Conservation (phyloP, 2,888 invertebrate genomes). For the Cheilosia soror region DNA sequence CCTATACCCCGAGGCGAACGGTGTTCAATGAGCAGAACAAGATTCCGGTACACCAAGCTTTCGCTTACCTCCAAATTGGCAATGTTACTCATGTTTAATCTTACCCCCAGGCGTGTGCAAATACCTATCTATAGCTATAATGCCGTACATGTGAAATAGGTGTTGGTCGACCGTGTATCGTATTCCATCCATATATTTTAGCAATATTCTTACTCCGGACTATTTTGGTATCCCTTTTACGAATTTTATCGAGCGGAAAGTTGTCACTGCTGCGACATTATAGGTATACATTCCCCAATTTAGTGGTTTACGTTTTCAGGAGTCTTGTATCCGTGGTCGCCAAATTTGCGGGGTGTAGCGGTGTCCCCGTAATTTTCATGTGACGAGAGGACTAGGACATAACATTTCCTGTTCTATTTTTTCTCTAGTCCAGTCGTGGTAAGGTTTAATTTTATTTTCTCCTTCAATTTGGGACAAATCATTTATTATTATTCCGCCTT, state of each 20-base stretch:
- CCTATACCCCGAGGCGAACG: neutral
- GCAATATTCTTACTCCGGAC: constrained; percentile 66
- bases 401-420: constrained; percentile 8
- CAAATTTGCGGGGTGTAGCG: constrained; percentile 32
- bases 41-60: constrained; percentile 55
- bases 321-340: constrained; percentile 44
- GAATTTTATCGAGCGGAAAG: constrained; percentile 70
- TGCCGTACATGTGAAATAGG: neutral
- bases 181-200: constrained; percentile 67
- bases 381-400: constrained; percentile 16
- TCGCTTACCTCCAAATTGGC: constrained; percentile 58
- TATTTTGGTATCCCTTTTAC: constrained; percentile 60
- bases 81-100: constrained; percentile 60
- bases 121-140: neutral
- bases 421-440: constrained; percentile 14
- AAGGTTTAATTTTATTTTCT: constrained; percentile 49
- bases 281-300: constrained; percentile 46
- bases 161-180: constrained; percentile 19
- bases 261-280: constrained; percentile 67
- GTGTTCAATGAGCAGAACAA: constrained; percentile 70
- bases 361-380: constrained; percentile 24
- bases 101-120: constrained; percentile 48
- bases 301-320: constrained; percentile 54
- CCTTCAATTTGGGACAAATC: constrained; percentile 44
- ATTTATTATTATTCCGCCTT: constrained; percentile 62